Evolutionary conservation across 2,113 vertebrate species (phyloP).

Genomic region (Odobenus rosmarus): DNA sequence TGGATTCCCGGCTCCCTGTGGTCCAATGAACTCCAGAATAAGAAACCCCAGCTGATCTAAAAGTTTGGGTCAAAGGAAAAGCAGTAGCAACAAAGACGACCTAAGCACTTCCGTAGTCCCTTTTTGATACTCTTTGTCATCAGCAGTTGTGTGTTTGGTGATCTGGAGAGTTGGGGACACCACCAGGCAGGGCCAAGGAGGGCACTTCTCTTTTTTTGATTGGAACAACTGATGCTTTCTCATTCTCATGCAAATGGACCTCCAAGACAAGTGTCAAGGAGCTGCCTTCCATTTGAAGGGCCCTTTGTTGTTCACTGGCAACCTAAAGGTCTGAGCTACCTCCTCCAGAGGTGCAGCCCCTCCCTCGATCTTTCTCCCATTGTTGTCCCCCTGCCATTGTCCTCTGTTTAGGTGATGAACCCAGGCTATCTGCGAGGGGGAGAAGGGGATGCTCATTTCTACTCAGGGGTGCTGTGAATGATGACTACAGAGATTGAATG

Average conservation of each 20-base stretch:
- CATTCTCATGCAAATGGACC: conserved; percentile 35
- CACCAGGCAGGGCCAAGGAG: not conserved
- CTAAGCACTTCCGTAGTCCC: not conserved
- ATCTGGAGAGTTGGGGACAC: not conserved
- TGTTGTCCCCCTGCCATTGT: not conserved
- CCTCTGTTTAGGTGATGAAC: not conserved
- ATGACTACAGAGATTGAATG: not conserved
- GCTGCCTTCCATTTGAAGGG: not conserved
- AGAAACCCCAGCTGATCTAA: not conserved
- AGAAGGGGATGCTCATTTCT: not conserved
- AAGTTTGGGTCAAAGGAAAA: conserved; percentile 27
- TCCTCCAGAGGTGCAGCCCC: not conserved
- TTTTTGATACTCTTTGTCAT: not conserved
- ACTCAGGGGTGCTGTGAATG: not conserved
- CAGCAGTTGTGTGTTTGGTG: not conserved
- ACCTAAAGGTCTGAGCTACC: not conserved
- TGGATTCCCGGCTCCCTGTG: not conserved
- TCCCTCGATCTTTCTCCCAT: not conserved
- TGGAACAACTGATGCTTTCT: not conserved
- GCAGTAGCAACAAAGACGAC: not conserved
- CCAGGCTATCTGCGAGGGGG: not conserved
- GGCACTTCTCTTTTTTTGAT: not conserved
- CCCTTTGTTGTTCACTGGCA: not conserved
- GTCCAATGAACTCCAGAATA: not conserved
- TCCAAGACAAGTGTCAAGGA: not conserved